Base-by-base conservation (phyloP, 2,797 vertebrate genomes). In the Leptodactylus fallax region DNA sequence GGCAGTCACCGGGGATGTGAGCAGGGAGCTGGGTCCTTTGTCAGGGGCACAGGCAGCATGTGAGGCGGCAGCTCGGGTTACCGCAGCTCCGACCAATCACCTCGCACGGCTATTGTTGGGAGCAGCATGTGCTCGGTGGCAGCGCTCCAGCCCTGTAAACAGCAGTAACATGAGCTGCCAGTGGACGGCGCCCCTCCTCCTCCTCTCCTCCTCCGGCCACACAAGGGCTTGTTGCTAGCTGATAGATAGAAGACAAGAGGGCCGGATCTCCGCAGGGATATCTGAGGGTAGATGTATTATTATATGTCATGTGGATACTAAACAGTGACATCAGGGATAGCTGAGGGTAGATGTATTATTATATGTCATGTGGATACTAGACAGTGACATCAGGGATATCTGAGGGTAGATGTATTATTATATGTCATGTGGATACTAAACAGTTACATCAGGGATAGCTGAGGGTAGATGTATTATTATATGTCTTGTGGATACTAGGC, bases 81-180 rank as follows among this genome's bases (percentile, higher is more conserved):
- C 87, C 81, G 67, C 77, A 45, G 56, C 17, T 27, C 79, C 3
- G 63, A 53, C 87, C 87, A 88, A 88, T 88, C 5, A 25, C 23
- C 47, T 1, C 4, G 0, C 23, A 3, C 56, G 3, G 47, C 56
- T 82, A 81, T 89, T 89, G 87, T 86, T 82, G 83, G 78, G 80
- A 67, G 83, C 79, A 65, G 87, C 87, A 85, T 89, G 87, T 85
- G 87, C 69, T 77, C 21, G 55, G 78, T 81, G 87, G 78, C 83
- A 88, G 77, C 7, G 25, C 63, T 74, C 36, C 51, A 71, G 81
- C 60, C 83, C n/a, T 9, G 80, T 85, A 85, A 53, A 88, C 87
- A 88, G 83, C 55, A 49, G 85, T 65, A 77, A 47, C 21, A 81
- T n/a, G 83, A 76, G 55, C 69, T n/a, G 47, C 2, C 11, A 14